Evolutionary conservation across 2,888 invertebrate species (phyloP), one percentile per base, ranked within the genome.

Genomic region (Odontomyia ornata): DNA sequence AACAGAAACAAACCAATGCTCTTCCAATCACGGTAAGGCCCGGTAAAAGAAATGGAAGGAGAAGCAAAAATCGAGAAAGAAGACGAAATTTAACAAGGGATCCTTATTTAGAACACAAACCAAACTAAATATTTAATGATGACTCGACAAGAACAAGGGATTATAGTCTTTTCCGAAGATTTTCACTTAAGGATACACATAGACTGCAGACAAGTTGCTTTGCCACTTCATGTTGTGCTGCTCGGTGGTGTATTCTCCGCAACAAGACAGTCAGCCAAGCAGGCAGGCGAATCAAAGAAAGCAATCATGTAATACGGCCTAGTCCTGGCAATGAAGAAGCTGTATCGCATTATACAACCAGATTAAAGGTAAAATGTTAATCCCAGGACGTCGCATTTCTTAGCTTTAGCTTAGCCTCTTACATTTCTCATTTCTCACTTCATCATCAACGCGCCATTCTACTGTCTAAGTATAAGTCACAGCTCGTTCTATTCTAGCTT

Each of bases 81-180:
- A 69, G n/a, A 30, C 23, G 47, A 25, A 46, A 69, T 27, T 73
- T n/a, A 57, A 27, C 60, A 73, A 36, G 57, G 4, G 60, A 57
- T 57, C 73, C 36, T 73, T 73, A 57, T 36, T 73, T 36, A 30
- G 60, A 15, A 36, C 36, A 69, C 23, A 21, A 36, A 43, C 11
- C 73, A 30, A 73, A 60, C 75, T 81, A 80, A 81, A 80, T 81
- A 81, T 81, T 81, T 81, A 78, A 81, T 80, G 80, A 80, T 80
- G 80, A 80, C 79, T 81, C 79, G 80, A 78, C 79, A 79, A 78
- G 57, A 73, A 73, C 73, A 60, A 73, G 73, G 73, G 73, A 73
- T 73, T 73, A 73, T 80, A 80, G 73, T 60, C 57, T 73, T 73
- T 69, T 73, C 60, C 73, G 73, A 73, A 73, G 73, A 73, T 73